Conservation (phyloP, 2,113 vertebrate genomes). For the Hippocampus abdominalis region DNA sequence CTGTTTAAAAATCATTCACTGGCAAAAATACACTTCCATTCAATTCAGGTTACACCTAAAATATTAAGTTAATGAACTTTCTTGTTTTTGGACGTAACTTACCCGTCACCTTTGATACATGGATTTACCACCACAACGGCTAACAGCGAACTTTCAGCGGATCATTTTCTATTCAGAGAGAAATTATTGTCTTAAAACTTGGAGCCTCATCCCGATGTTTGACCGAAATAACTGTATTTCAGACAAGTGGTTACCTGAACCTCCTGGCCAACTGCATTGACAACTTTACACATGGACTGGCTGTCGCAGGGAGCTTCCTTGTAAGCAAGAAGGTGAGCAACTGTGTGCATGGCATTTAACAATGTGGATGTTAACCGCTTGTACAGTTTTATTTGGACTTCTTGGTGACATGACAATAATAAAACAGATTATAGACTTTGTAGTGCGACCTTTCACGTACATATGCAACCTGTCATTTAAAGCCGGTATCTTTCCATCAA, state of each 20-base stretch:
- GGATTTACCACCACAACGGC: background rate
- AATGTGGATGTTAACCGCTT: background rate
- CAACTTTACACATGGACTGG: slow-evolving; percentile 96
- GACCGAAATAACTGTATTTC: slow-evolving; percentile 8
- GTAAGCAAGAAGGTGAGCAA: slow-evolving; percentile 93
- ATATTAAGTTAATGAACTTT: no score
- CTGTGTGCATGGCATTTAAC: background rate
- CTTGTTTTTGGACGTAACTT: no score
- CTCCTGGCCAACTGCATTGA: slow-evolving; percentile 96
- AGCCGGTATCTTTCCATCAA: no score
- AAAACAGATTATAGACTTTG: no score
- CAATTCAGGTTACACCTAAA: no score
- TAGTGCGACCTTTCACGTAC: no score
- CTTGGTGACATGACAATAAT: no score
- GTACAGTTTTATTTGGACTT: background rate
- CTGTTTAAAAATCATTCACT: no score
- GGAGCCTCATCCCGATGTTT: background rate
- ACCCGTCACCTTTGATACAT: background rate
- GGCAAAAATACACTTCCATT: no score
- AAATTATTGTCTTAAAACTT: background rate
- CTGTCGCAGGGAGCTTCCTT: slow-evolving; percentile 93
- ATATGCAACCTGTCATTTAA: no score
- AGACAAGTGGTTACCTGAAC: slow-evolving; percentile 96
- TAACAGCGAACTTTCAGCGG: background rate
- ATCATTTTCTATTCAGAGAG: background rate